These are phyloP conservation scores for Lagenorhynchus albirostris DNA, from an alignment of 2,113 vertebrate species.

Conservation along the genomic window DNA sequence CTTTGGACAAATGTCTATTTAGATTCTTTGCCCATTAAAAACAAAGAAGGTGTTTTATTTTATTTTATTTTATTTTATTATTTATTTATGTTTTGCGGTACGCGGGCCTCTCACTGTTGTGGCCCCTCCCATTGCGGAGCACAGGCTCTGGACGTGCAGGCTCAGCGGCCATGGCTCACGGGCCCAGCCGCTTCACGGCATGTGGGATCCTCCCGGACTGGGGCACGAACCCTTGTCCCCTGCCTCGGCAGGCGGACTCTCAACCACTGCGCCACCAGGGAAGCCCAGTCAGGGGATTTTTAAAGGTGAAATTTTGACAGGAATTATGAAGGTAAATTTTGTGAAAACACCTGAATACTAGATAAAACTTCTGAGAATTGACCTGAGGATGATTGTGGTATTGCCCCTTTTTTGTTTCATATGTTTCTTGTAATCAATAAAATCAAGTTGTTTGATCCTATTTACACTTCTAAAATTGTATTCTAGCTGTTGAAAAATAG, in stretches of 20 bases:
- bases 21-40: background rate
- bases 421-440: background rate
- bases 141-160: too few relatives aligned
- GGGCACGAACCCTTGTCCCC: too few relatives aligned
- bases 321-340: constrained; percentile 23
- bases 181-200: too few relatives aligned
- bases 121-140: too few relatives aligned
- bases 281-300: background rate
- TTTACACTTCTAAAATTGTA: constrained; percentile 30
- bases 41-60: background rate
- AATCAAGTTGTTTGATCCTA: background rate
- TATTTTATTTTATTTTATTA: too few relatives aligned
- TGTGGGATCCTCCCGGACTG: too few relatives aligned
- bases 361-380: background rate
- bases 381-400: background rate
- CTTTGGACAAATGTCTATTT: background rate
- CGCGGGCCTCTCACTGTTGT: too few relatives aligned
- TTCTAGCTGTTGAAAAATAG: constrained; percentile 37
- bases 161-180: too few relatives aligned
- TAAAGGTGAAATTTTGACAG: background rate
- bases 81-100: too few relatives aligned
- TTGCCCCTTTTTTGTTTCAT: background rate
- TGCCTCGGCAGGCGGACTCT: too few relatives aligned
- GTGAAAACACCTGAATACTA: background rate
- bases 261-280: too few relatives aligned